Evolutionary conservation across 37 sponge, comb jelly and placozoan species (phyloP).

Genomic region (Tethya wilhelma): DNA sequence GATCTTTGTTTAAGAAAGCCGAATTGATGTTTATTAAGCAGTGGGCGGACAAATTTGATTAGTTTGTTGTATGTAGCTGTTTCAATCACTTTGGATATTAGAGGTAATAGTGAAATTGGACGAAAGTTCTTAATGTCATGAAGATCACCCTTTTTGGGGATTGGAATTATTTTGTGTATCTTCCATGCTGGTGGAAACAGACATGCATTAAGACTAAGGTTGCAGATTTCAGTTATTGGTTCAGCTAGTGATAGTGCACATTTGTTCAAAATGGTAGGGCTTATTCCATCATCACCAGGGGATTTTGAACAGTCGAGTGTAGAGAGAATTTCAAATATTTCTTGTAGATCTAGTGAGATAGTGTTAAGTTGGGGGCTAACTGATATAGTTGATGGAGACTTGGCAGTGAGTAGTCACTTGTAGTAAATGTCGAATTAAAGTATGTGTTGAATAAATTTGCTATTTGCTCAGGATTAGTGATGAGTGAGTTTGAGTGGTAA

Average conservation of each 20-base stretch:
- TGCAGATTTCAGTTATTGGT: background rate
- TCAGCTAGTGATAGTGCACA: background rate
- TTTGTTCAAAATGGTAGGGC: background rate
- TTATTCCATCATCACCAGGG: background rate
- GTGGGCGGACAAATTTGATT: background rate
- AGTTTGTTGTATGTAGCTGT: background rate
- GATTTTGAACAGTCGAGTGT: background rate
- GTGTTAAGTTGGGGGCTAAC: background rate
- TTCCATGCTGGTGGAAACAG: background rate
- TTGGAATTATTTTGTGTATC: background rate
- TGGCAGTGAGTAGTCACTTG: background rate
- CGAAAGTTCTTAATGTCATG: background rate
- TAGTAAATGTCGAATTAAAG: constrained; percentile 2
- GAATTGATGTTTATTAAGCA: background rate
- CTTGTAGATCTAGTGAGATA: background rate
- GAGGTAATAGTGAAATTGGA: constrained; percentile 2
- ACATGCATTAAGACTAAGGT: background rate
- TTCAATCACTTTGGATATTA: constrained; percentile 1
- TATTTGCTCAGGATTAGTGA: background rate
- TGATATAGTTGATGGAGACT: background rate
- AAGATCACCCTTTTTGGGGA: background rate
- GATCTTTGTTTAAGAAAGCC: background rate
- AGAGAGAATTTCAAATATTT: background rate
- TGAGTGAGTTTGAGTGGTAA: background rate
- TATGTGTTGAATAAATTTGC: background rate